Base-by-base conservation (phyloP, 92 coral and sea anemone species). In the Phymanthus crucifer region DNA sequence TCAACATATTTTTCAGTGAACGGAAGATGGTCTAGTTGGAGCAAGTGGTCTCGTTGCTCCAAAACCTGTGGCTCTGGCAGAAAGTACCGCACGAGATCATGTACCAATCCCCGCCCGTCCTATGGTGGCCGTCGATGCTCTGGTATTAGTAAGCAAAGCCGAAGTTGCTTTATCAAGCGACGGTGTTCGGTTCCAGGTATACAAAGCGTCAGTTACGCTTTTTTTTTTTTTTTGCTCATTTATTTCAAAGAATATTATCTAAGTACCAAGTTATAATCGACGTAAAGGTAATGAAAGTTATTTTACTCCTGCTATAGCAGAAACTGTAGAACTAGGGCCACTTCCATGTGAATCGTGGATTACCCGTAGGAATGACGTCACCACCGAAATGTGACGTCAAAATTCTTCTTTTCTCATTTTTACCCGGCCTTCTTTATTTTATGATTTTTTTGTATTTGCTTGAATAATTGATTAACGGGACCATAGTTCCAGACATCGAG, bases 1-100 rank as follows among this genome's bases (percentile, higher is more conserved):
- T 36, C 10, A 70, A 36, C n/a, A 4, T 38, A 4, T 40, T 1
- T 19, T 71, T 35, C 34, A 71, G 75, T 71, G 21, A 71, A 71
- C n/a, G 75, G 75, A n/a, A 27, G 75, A 40, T 71, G 75, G 75
- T 36, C 75, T 10, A 32, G 75, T 6, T 71, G 75, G 75, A 40
- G 75, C 40, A 36, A 26, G 11, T 71, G 75, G 75, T 71, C 75
- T 0, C 75, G 48, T 23, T 71, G 75, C 11, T 71, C 75, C 10
- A 71, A 71, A 71, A 40, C 54, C 50, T 71, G 75, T 38, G 75
- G 75, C 2, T 36, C 40, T 36, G 75, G 75, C 6, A 31, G n/a
- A 7, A 71, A 71, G 32, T 71, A 71, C 32, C 52, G 75, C 2
- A 71, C 10, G 24, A 71, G 75, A 38, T 36, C 75, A 40, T 71